Evolutionary conservation across 2,888 invertebrate genomes (phyloP).

Genomic region (Drosophila stalkeri): DNA sequence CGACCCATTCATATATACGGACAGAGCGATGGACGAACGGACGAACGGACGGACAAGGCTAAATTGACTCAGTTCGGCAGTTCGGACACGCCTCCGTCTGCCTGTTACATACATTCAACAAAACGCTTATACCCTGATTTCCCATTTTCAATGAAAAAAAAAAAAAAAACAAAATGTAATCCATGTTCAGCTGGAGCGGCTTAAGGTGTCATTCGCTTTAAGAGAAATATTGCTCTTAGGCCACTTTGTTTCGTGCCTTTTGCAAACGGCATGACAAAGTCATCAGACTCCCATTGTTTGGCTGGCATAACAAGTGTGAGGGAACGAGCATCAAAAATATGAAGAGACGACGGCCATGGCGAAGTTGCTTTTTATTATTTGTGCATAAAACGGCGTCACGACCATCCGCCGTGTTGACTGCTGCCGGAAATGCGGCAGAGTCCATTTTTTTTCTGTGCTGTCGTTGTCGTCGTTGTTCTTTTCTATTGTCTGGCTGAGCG

Average conservation of each 20-base stretch:
- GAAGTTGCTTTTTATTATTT: constrained; percentile 41
- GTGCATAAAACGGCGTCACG: constrained; percentile 70
- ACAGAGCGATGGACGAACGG: too few species aligned
- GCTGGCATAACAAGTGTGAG: constrained; percentile 9
- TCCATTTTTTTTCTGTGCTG: constrained; percentile 56
- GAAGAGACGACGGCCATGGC: constrained; percentile 38
- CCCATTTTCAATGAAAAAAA: too few species aligned
- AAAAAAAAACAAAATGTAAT: too few species aligned
- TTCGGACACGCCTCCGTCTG: too few species aligned
- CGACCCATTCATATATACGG: too few species aligned
- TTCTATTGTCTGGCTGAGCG: constrained; percentile 55
- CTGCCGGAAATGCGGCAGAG: constrained; percentile 81
- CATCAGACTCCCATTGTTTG: constrained; percentile 25
- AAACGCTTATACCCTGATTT: too few species aligned
- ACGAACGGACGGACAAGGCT: too few species aligned
- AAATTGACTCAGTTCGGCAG: too few species aligned
- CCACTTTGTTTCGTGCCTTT: constrained; percentile 4
- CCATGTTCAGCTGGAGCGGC: background rate
- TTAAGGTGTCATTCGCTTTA: constrained; percentile 13
- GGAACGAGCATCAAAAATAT: constrained; percentile 58
- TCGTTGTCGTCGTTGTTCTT: constrained; percentile 57
- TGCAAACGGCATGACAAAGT: constrained; percentile 27
- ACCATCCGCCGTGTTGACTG: constrained; percentile 72
- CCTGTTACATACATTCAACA: too few species aligned
- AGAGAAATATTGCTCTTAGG: constrained; percentile 8